Conservation (phyloP, 2,888 invertebrate genomes). For the Pediacus dermestoides region DNA sequence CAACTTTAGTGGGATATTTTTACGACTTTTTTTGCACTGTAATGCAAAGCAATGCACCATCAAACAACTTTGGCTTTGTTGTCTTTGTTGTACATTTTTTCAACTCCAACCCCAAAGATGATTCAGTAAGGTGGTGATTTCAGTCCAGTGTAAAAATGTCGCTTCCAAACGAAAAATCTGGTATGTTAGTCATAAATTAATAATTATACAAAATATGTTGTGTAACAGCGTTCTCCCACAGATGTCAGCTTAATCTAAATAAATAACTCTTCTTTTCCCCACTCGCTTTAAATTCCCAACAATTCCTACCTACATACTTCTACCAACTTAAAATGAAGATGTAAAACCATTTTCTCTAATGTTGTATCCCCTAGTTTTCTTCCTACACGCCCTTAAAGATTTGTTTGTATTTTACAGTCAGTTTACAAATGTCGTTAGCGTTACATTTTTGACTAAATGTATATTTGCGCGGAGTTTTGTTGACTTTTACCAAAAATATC, state of each 20-base stretch:
- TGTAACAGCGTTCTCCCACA: conserved; percentile 36
- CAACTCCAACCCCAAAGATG: conserved; percentile 1
- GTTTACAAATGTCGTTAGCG: too few relatives aligned
- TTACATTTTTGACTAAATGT: too few relatives aligned
- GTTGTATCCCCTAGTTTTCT: conserved; percentile 15
- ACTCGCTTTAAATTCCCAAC: conserved; percentile 39
- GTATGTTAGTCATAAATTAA: conserved; percentile 31
- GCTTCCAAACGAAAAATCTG: conserved; percentile 22
- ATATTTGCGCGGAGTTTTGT: too few relatives aligned
- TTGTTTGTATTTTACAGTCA: too few relatives aligned
- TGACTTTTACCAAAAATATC: too few relatives aligned
- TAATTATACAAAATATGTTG: conserved; percentile 36
- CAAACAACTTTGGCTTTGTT: too few relatives aligned
- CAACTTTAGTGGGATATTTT: conserved; percentile 10
- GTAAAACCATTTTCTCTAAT: conserved; percentile 32
- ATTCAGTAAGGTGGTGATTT: conserved; percentile 11
- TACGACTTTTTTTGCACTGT: conserved; percentile 11
- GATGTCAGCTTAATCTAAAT: conserved; percentile 45
- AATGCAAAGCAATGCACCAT: too few relatives aligned
- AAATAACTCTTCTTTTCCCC: conserved; percentile 42
- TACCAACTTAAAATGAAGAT: conserved; percentile 42
- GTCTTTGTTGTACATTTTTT: too few relatives aligned
- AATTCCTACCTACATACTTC: conserved; percentile 40
- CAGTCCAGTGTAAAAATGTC: conserved; percentile 11
- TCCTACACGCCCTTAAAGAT: conserved; percentile 6